These are phyloP conservation scores for Okamejei kenojei DNA, from an alignment of 2,797 vertebrate species.

Conservation along the genomic window DNA sequence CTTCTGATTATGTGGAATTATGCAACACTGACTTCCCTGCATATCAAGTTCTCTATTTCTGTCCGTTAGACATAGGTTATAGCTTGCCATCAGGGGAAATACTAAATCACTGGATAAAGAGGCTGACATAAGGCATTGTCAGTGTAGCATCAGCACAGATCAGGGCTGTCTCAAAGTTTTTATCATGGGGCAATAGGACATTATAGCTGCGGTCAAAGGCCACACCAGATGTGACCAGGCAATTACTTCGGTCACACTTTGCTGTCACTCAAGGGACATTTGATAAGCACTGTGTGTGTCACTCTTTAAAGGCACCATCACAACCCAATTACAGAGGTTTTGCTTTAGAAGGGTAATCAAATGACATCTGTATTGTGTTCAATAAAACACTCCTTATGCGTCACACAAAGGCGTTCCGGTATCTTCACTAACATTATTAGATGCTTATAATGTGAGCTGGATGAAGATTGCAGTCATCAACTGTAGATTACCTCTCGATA, in stretches of 20 bases:
- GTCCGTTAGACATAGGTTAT: constrained; percentile 19
- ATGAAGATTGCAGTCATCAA: neutral
- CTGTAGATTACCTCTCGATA: neutral
- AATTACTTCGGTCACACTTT: constrained; percentile 6
- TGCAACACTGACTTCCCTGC: constrained; percentile 15
- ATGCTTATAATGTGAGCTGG: neutral
- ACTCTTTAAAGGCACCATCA: constrained; percentile 31
- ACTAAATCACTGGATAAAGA: constrained; percentile 38
- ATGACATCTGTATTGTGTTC: neutral
- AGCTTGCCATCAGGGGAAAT: constrained; percentile 33
- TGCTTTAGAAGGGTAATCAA: neutral
- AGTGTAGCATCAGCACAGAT: neutral
- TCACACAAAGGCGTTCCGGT: neutral
- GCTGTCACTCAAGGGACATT: constrained; percentile 24
- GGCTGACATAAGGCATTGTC: constrained; percentile 31
- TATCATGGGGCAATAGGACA: constrained; percentile 21
- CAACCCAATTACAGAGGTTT: constrained; percentile 24
- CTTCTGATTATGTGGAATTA: constrained; percentile 6
- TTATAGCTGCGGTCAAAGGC: constrained; percentile 39
- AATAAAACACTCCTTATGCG: constrained; percentile 2
- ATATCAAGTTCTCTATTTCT: constrained; percentile 33
- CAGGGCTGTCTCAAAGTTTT: constrained; percentile 22
- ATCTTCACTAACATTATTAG: neutral
- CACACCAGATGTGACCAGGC: constrained; percentile 39
- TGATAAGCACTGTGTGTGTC: constrained; percentile 34